phyloP scores from a whole-genome alignment of 1,140 invertebrate genomes.

The Drosophila ironensis region DNA sequence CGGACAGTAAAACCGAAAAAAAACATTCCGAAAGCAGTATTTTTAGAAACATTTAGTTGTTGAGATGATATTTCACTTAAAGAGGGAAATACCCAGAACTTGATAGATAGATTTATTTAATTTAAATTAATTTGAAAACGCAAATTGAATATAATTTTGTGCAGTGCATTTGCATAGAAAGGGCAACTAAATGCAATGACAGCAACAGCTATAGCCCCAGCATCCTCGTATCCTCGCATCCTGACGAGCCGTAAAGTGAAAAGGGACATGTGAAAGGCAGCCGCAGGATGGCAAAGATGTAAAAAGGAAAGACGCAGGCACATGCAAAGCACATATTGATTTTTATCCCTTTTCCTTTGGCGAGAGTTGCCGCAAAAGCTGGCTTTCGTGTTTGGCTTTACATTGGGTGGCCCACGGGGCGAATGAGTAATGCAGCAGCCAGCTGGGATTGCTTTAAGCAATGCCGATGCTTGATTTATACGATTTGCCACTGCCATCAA shows the following conservation, averaged over 20 bases:
- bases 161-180: not conserved
- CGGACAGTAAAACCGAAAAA: not conserved
- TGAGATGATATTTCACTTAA: no score
- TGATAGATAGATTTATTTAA: not conserved
- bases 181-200: conserved; percentile 28
- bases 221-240: conserved; percentile 11
- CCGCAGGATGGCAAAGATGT: conserved; percentile 33
- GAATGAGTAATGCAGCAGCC: conserved; percentile 53
- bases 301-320: not conserved
- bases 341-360: conserved; percentile 35
- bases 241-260: conserved; percentile 18
- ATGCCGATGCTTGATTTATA: conserved; percentile 40
- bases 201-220: conserved; percentile 27
- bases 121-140: not conserved
- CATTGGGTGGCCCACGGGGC: conserved; percentile 44
- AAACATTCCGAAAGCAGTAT: not conserved
- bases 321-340: conserved; percentile 66
- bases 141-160: not conserved
- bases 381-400: conserved; percentile 24
- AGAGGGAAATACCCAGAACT: no score
- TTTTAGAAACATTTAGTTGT: not conserved
- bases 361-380: conserved; percentile 36
- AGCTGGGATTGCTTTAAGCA: not conserved
- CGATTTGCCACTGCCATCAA: not conserved
- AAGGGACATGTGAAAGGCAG: conserved; percentile 19